phyloP scores from a whole-genome alignment of 2,797 vertebrate species.

The Sebastiscus albofasciatus region DNA sequence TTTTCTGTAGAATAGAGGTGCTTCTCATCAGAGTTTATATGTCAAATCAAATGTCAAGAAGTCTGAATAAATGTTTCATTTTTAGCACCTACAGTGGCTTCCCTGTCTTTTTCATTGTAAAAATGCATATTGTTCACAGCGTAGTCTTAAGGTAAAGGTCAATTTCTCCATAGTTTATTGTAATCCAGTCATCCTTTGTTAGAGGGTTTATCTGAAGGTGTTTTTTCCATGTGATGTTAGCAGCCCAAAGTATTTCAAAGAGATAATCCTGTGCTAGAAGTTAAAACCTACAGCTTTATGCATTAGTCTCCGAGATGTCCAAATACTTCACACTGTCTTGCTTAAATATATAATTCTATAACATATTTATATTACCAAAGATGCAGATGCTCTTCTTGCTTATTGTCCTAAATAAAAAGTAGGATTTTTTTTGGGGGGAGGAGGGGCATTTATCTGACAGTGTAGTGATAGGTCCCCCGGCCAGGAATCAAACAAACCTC shows the following conservation, averaged over 20 bases:
- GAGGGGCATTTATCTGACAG: background rate
- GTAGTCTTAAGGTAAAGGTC: background rate
- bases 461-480: background rate
- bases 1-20: background rate
- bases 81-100: conserved; percentile 7
- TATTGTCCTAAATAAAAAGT: background rate
- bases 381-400: background rate
- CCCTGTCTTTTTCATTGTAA: background rate
- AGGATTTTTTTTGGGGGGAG: no score
- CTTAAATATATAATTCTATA: background rate
- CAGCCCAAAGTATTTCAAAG: background rate
- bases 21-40: conserved; percentile 12
- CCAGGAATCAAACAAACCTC: background rate
- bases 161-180: background rate
- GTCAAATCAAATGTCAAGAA: conserved; percentile 25
- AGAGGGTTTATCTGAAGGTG: background rate
- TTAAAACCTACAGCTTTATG: background rate
- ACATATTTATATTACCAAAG: background rate
- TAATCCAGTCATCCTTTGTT: background rate
- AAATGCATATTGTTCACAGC: background rate
- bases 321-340: background rate
- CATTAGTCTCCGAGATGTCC: background rate
- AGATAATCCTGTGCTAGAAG: background rate
- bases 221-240: background rate
- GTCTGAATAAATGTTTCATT: conserved; percentile 44